A percentile compares a stretch with the other conserved stretches of the same genome.
These are phyloP conservation scores for Drosophila atripex DNA, from an alignment of 2,888 invertebrate genomes.

Conservation along the genomic window DNA sequence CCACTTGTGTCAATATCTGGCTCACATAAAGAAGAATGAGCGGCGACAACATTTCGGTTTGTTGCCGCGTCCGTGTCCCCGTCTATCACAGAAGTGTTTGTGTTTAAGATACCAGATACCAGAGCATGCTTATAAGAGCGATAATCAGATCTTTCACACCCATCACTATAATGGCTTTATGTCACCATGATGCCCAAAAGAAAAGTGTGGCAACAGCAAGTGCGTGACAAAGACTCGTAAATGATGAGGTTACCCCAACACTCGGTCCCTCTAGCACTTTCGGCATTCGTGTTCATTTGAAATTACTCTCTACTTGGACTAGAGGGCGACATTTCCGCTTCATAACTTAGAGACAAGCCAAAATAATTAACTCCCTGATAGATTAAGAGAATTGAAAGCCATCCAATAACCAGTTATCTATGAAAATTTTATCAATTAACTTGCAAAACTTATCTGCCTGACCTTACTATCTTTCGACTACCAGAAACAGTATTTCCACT, in stretches of 20 bases:
- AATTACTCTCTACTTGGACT: background rate
- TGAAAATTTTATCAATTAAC: conserved; percentile 2
- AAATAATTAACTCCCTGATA: background rate
- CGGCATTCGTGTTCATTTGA: background rate
- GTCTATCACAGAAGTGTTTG: conserved; percentile 24
- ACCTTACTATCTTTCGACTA: conserved; percentile 16
- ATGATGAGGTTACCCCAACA: background rate
- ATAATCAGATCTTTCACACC: conserved; percentile 42
- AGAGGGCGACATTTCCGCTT: background rate
- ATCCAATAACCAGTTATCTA: background rate
- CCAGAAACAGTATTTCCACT: conserved; percentile 13
- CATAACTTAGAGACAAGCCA: background rate
- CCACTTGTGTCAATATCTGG: conserved; percentile 71
- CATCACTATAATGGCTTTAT: conserved; percentile 11
- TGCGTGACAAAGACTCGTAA: conserved; percentile 45
- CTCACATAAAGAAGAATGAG: conserved; percentile 19
- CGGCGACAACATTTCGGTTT: conserved; percentile 16
- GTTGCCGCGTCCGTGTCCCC: background rate
- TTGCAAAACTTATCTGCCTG: background rate
- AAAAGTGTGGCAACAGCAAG: conserved; percentile 34
- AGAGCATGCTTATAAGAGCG: conserved; percentile 7
- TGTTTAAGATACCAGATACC: background rate
- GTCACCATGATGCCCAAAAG: conserved; percentile 21
- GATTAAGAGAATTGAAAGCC: background rate
- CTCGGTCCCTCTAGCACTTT: background rate